phyloP scores from a whole-genome alignment of 2,113 vertebrate species.

The Oreocharis arfaki region DNA sequence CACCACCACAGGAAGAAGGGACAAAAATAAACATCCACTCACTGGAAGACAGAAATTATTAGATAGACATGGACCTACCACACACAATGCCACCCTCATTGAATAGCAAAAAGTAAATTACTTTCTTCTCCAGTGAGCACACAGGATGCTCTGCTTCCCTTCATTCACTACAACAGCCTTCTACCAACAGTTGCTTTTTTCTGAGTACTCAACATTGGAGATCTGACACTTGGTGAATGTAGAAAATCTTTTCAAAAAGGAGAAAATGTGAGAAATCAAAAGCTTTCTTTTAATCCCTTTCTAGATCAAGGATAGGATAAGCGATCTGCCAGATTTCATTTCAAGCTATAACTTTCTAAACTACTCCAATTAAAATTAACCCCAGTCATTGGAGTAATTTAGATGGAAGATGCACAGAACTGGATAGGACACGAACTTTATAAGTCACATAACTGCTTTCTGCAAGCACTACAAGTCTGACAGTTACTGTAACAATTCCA shows the following conservation, averaged over 20 bases:
- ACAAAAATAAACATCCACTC: not conserved
- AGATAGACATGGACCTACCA: not conserved
- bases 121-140: not conserved
- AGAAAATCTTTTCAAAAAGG: not conserved
- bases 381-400: not conserved
- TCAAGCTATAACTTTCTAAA: not conserved
- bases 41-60: not conserved
- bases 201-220: not conserved
- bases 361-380: not conserved
- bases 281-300: not conserved
- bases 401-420: not conserved
- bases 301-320: not conserved
- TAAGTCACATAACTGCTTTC: not conserved
- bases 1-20: not conserved
- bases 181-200: not conserved
- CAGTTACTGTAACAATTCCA: not conserved
- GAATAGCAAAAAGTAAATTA: not conserved
- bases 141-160: not conserved
- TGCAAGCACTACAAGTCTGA: not conserved
- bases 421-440: not conserved
- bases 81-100: not conserved
- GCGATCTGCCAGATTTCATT: not conserved
- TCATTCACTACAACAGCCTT: not conserved
- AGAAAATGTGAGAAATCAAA: not conserved
- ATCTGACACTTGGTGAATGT: accelerated